Conservation (phyloP, 2,113 vertebrate genomes). For the Amphiprion percula region DNA sequence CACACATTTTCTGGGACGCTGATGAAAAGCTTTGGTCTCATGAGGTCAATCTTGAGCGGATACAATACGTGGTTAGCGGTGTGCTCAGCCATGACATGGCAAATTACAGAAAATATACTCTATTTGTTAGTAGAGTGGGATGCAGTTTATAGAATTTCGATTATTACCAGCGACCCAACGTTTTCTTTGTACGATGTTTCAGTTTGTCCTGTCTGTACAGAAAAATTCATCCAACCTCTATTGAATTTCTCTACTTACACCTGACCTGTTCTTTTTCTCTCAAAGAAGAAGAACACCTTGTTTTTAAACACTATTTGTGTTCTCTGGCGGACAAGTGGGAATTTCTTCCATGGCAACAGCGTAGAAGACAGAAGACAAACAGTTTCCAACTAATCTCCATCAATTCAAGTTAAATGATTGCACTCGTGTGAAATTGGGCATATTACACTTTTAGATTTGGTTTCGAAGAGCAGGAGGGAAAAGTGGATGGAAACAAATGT, state of each 20-base stretch:
- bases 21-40: conserved; percentile 1
- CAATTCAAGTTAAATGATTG: no score
- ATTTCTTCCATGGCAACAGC: not conserved
- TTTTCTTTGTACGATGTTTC: conserved; percentile 12
- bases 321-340: not conserved
- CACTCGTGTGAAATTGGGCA: no score
- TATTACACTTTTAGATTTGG: no score
- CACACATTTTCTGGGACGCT: not conserved
- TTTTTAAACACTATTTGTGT: not conserved
- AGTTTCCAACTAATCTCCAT: not conserved
- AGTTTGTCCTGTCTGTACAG: not conserved
- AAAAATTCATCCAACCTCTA: not conserved
- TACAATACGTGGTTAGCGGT: conserved; percentile 10
- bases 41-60: conserved; percentile 12
- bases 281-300: not conserved
- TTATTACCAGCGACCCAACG: not conserved
- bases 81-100: conserved; percentile 9
- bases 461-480: not conserved
- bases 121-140: conserved; percentile 9
- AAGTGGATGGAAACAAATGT: not conserved
- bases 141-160: conserved; percentile 9
- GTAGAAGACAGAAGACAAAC: not conserved
- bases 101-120: conserved; percentile 19
- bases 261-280: conserved; percentile 9
- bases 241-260: conserved; percentile 22